Percentiles rank a stretch among this genome's conserved stretches.
Conservation (phyloP, 2,888 invertebrate species). For the Ctenicera cuprea region DNA sequence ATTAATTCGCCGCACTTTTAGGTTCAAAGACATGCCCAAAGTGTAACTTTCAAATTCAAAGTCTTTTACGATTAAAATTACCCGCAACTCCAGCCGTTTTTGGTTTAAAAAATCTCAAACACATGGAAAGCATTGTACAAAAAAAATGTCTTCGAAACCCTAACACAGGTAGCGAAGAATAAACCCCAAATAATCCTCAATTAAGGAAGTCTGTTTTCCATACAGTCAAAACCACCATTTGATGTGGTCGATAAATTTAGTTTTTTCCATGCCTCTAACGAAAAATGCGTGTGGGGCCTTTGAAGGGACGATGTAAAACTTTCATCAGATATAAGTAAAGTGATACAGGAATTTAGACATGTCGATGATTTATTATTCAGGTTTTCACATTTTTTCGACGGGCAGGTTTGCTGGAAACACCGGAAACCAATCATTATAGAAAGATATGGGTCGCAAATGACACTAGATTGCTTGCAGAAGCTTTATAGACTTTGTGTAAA, state of each 20-base stretch:
- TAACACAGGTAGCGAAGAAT: conserved; percentile 24
- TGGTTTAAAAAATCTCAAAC: not conserved
- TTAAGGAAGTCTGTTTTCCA: conserved; percentile 39
- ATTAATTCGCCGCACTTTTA: conserved; percentile 9
- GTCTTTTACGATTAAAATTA: not conserved
- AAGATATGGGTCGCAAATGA: conserved; percentile 13
- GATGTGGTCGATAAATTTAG: conserved; percentile 36
- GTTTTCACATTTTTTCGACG: conserved; percentile 43
- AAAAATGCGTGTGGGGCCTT: conserved; percentile 11
- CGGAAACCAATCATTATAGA: conserved; percentile 44
- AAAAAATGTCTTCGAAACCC: not conserved
- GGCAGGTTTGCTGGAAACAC: conserved; percentile 32
- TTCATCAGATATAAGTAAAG: conserved; percentile 38
- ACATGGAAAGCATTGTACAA: not conserved
- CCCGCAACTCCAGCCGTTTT: not conserved
- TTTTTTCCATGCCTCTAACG: conserved; percentile 4
- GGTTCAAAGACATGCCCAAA: not conserved
- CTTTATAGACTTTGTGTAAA: not conserved
- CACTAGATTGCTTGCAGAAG: conserved; percentile 1
- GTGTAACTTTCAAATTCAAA: not conserved
- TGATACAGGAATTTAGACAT: conserved; percentile 55
- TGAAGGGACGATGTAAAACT: conserved; percentile 25
- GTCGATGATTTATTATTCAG: conserved; percentile 58
- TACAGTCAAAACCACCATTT: conserved; percentile 33
- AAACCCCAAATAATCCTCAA: conserved; percentile 30